Percentiles rank a stretch among this genome's conserved stretches.
Conservation (phyloP, 2,888 invertebrate genomes). For the Lasius platythorax region DNA sequence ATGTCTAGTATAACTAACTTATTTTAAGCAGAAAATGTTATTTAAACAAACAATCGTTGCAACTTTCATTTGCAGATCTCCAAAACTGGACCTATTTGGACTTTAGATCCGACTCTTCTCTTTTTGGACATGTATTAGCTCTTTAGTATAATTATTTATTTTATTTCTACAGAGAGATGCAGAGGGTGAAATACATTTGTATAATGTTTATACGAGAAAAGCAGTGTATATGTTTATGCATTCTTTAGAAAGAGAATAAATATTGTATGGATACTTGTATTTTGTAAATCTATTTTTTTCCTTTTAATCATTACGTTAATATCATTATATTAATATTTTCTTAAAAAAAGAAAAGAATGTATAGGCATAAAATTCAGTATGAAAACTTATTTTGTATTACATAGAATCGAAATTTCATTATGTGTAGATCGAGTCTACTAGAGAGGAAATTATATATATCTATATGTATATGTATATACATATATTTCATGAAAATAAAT, state of each 20-base stretch:
- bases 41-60: neutral
- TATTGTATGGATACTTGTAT: neutral
- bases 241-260: neutral
- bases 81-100: conserved; percentile 89
- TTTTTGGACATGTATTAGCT: neutral
- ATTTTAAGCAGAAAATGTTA: neutral
- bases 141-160: conserved; percentile 8
- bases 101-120: conserved; percentile 87
- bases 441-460: neutral
- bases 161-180: neutral
- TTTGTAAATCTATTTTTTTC: neutral
- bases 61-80: conserved; percentile 85
- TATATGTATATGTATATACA: too few relatives aligned
- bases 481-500: neutral
- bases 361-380: neutral
- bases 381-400: neutral
- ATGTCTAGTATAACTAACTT: neutral
- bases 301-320: conserved; percentile 12
- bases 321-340: neutral
- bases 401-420: neutral
- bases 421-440: too few relatives aligned
- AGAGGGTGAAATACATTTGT: neutral
- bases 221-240: neutral
- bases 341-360: neutral
- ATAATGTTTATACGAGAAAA: neutral